Evolutionary conservation across 1,140 invertebrate genomes (phyloP).

Genomic region (Euschistus heros): DNA sequence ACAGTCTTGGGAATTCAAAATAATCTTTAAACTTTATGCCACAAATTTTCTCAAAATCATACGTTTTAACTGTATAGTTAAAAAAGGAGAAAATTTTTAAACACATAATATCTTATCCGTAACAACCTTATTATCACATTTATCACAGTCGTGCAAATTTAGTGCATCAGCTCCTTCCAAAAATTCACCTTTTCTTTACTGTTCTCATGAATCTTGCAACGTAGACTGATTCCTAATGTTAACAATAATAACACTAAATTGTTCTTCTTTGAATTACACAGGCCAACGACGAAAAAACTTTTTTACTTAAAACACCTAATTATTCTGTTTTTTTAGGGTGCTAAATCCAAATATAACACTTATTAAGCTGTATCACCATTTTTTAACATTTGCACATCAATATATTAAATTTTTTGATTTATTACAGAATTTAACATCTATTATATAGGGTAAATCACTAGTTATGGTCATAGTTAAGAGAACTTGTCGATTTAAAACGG

Average conservation of each 20-base stretch:
- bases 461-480: too few relatives aligned
- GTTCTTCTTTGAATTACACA: conserved; percentile 95
- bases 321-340: too few relatives aligned
- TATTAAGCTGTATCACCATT: too few relatives aligned
- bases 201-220: conserved; percentile 93
- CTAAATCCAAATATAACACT: too few relatives aligned
- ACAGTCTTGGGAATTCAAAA: conserved; percentile 93
- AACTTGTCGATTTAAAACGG: too few relatives aligned
- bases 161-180: conserved; percentile 95
- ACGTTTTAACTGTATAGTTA: conserved; percentile 95
- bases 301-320: too few relatives aligned
- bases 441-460: too few relatives aligned
- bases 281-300: too few relatives aligned
- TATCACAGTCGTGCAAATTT: conserved; percentile 99
- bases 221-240: conserved; percentile 97
- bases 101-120: conserved; percentile 94
- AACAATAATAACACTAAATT: conserved; percentile 94
- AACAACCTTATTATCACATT: conserved; percentile 98
- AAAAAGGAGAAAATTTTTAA: conserved; percentile 89
- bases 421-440: too few relatives aligned
- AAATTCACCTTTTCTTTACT: conserved; percentile 96
- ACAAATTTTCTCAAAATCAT: conserved; percentile 96
- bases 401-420: too few relatives aligned
- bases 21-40: conserved; percentile 99
- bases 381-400: too few relatives aligned